phyloP scores from a whole-genome alignment of 1,140 invertebrate genomes.

The Amphibalanus amphitrite region DNA sequence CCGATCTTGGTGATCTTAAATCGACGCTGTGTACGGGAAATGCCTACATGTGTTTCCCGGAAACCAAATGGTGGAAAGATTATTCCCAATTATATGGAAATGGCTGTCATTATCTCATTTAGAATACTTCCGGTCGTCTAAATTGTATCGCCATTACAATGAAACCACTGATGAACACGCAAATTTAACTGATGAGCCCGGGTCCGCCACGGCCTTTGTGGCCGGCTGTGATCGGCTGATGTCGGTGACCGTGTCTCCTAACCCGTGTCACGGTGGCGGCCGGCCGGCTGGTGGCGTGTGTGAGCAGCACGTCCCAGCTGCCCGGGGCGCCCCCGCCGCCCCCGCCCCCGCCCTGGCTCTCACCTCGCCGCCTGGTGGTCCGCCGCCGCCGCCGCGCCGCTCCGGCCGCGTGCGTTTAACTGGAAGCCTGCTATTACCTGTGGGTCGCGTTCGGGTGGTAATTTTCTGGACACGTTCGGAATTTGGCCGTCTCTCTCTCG shows the following conservation, averaged over 20 bases:
- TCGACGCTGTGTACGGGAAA: background rate
- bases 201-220: background rate
- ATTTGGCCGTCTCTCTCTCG: background rate
- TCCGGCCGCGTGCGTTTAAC: background rate
- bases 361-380: no score
- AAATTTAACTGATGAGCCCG: background rate
- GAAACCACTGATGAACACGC: background rate
- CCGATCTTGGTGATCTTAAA: background rate
- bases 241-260: background rate
- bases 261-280: background rate
- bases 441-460: background rate
- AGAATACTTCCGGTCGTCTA: background rate
- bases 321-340: no score
- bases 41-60: background rate
- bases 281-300: background rate
- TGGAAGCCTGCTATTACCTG: background rate
- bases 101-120: background rate
- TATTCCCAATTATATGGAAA: slow-evolving; percentile 2
- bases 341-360: no score
- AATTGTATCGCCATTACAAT: background rate
- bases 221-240: background rate
- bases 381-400: no score
- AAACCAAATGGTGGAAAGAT: background rate
- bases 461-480: slow-evolving; percentile 1
- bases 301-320: background rate